Conservation (phyloP, 2,888 invertebrate genomes). For the Patella ulyssiponensis region DNA sequence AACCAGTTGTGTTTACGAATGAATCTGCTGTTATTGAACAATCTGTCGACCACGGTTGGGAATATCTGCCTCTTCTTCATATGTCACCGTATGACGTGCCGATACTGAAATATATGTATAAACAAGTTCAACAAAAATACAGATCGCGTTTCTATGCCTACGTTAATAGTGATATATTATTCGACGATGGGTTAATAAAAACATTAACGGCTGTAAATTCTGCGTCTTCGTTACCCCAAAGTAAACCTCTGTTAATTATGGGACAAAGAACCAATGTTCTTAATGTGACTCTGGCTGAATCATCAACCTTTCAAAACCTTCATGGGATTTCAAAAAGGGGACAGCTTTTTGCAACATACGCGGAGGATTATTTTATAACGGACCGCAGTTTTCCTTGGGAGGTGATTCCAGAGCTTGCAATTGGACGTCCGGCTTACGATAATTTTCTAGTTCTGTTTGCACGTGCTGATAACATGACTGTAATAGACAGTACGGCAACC, state of each 20-base stretch:
- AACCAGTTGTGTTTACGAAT: slow-evolving; percentile 52
- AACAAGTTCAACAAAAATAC: slow-evolving; percentile 47
- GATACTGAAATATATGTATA: slow-evolving; percentile 59
- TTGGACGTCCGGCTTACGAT: slow-evolving; percentile 63
- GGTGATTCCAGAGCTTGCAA: slow-evolving; percentile 58
- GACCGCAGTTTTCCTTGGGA: slow-evolving; percentile 57
- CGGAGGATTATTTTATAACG: slow-evolving; percentile 62
- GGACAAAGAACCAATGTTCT: slow-evolving; percentile 43
- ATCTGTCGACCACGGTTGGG: slow-evolving; percentile 47
- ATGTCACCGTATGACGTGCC: slow-evolving; percentile 52
- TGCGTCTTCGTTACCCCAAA: slow-evolving; percentile 18
- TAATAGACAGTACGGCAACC: slow-evolving; percentile 56
- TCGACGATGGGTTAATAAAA: slow-evolving; percentile 45
- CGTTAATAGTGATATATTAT: slow-evolving; percentile 61
- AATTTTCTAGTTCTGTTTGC: slow-evolving; percentile 62
- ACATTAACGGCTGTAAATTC: slow-evolving; percentile 40
- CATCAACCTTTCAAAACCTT: slow-evolving; percentile 39
- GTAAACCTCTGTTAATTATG: slow-evolving; percentile 43
- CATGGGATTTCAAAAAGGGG: slow-evolving; percentile 46
- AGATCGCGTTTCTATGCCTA: slow-evolving; percentile 57
- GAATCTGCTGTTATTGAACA: slow-evolving; percentile 31
- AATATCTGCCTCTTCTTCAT: slow-evolving; percentile 41
- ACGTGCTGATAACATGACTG: slow-evolving; percentile 43
- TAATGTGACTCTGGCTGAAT: slow-evolving; percentile 48
- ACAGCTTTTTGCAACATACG: slow-evolving; percentile 51